Evolutionary conservation across 2,113 vertebrate species (phyloP), one percentile per base, ranked within the genome.

Genomic region (Pitta sordida): DNA sequence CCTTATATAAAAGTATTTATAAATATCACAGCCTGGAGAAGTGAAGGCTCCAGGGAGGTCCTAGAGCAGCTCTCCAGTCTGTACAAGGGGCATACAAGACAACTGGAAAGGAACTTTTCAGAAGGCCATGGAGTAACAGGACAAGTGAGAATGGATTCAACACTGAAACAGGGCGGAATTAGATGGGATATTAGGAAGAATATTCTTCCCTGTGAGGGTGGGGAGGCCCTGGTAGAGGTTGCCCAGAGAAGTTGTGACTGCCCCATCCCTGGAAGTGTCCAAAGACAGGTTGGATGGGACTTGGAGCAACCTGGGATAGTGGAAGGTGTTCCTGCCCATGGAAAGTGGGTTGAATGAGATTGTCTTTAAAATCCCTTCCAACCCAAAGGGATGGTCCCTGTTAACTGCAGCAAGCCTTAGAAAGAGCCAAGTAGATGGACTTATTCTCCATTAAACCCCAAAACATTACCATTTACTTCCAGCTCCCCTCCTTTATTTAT

Each of bases 271-370:
- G 86, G 27, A 0, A 74, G 12, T 36, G 70, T 0, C 17, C 63
- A 36, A 62, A 44, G 55, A 26, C 39, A 55, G 78, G 39, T 0
- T 83, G 48, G 78, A 89, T 0, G 0, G 39, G 17, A 34, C 0
- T 55, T 27, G 62, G 48, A 62, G 14, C 24, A 22, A 0, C 34
- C 39, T 62, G 78, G 48, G 34, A 7, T 0, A 11, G 34, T 41
- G 78, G 24, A 1, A 76, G 16, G 30, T 48, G 39, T 7, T 39
- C 46, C 69, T 59, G 44, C 20, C 23, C 37, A 13, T 15, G 39
- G 23, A n/a, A 39, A 29, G 29, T 1, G 17, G 22, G 19, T 51
- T 17, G 4, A 26, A 24, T 11, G 5, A 4, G 2, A 19, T 55
- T 29, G 1, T 7, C 29, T 53, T 48, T 27, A 48, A 36, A 30